phyloP scores from a whole-genome alignment of 2,797 vertebrate species.

The Oreortyx pictus region DNA sequence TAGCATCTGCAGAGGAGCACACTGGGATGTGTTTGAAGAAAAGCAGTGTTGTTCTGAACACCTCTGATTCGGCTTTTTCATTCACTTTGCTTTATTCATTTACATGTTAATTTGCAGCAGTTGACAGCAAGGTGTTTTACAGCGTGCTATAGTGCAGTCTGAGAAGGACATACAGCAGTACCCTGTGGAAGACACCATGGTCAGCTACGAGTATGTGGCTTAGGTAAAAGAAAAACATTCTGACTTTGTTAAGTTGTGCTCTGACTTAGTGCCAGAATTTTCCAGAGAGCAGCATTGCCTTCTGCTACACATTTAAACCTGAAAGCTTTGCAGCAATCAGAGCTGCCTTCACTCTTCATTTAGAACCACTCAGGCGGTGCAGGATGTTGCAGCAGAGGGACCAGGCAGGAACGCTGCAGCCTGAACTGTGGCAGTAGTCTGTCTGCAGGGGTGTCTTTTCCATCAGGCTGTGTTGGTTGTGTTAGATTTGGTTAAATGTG shows the following conservation, averaged over 20 bases:
- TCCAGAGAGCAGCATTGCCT: not conserved
- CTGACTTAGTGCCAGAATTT: not conserved
- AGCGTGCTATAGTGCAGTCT: not conserved
- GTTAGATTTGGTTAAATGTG: no score
- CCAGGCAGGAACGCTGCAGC: no score
- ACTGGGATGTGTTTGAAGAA: conserved; percentile 5
- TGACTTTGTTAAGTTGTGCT: not conserved
- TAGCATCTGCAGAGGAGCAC: not conserved
- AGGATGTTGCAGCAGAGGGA: not conserved
- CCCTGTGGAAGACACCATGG: not conserved
- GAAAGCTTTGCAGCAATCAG: not conserved
- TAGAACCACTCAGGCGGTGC: not conserved
- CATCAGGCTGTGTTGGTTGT: no score
- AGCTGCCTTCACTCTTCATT: not conserved
- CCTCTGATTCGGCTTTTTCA: not conserved
- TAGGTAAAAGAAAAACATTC: not conserved
- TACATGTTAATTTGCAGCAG: not conserved
- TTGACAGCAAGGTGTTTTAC: not conserved
- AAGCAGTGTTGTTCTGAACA: not conserved
- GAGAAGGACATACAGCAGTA: not conserved
- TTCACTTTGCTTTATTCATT: not conserved
- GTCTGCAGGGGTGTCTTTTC: no score
- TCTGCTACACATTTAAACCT: not conserved
- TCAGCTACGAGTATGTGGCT: accelerated
- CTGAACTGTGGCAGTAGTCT: not conserved